Evolutionary conservation across 2,113 vertebrate species (phyloP), one percentile per base, ranked within the genome.

Genomic region (Elephas maximus): DNA sequence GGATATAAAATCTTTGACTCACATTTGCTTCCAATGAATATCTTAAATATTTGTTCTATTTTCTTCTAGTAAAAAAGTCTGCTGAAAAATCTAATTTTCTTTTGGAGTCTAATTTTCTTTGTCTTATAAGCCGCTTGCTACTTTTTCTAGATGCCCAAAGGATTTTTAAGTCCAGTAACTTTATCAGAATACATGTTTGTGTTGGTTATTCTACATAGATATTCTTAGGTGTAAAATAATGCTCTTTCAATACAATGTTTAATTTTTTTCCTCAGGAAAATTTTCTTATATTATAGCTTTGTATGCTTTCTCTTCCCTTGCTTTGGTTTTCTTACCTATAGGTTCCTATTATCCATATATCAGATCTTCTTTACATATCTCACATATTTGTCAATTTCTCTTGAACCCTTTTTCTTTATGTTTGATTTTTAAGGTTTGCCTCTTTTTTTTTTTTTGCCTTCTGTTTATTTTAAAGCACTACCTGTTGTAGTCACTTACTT

Each of bases 1-100:
- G 45, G 3, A 44, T 62, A 48, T 51, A 18, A 85, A 90, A 63
- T 63, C 26, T 1, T 93, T 65, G 48, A 62, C 18, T 94, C 65
- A 10, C 17, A 21, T 63, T 80, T 97, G 23, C 17, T 88, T 97
- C n/a, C 57, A 41, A 18, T 93, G 65, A 95, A 15, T 89, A 79
- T 73, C 60, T 95, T 87, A 24, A 20, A 60, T 45, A 53, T 2
- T 65, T 91, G 21, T 1, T 81, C 12, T 37, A 51, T 76, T 91
- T 84, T 44, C 33, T 89, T 74, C 30, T 11, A 45, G 0, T 11
- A 41, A 74, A 86, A 21, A 65, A n/a, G 6, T 84, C 14, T 73
- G 12, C 44, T 77, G 60, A 86, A 89, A 81, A 8, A 33, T 80
- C 14, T 41, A 48, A 48, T 48, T 48, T 48, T 48, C 48, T 14